Base-by-base conservation (phyloP, 2,113 vertebrate species). In the Epinephelus fuscoguttatus region DNA sequence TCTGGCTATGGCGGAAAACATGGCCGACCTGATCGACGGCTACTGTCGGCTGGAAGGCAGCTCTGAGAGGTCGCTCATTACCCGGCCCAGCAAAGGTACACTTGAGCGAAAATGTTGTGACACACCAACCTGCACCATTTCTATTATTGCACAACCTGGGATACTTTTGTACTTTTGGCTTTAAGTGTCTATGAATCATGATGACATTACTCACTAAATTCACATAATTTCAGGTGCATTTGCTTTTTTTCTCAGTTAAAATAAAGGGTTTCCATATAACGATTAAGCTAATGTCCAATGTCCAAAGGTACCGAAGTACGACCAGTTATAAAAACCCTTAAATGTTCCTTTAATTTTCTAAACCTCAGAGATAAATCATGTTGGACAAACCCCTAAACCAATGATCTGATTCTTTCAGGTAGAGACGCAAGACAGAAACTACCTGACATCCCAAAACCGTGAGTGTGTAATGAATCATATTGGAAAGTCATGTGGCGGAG, bases 11-110 rank as follows among this genome's bases (percentile, higher is more conserved):
- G 97, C 97, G 0, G 98, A 99, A 92, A 99, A 98, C 94, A 98
- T 99, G 98, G 97, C 96, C 0, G 96, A 99, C 93, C 94, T 99
- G 80, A 97, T 99, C 1, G 98, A 99, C 0, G 98, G 98, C 11
- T 97, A 98, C 91, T 98, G 97, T 88, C 94, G 97, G 19, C 89
- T 98, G 60, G 93, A 96, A 49, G 93, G 93, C 0, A 80, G 76
- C 56, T 50, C 91, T 1, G 92, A 95, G 8, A 91, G 72, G 3
- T 97, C 96, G 0, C 95, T 97, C 78, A 97, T 99, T n/a, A 0
- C 93, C 52, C 92, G 88, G 50, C 89, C 93, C n/a, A 93, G 81
- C 57, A 96, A 93, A 96, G 96, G 98, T 94, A 69, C 30, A 17
- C 15, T 18, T 13, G 14, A 52, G 72, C 13, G 4, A 4, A 25